A percentile compares a stretch with the other conserved stretches of the same genome.
Evolutionary conservation across 2,797 vertebrate genomes (phyloP).

Genomic region (Myotis planiceps): DNA sequence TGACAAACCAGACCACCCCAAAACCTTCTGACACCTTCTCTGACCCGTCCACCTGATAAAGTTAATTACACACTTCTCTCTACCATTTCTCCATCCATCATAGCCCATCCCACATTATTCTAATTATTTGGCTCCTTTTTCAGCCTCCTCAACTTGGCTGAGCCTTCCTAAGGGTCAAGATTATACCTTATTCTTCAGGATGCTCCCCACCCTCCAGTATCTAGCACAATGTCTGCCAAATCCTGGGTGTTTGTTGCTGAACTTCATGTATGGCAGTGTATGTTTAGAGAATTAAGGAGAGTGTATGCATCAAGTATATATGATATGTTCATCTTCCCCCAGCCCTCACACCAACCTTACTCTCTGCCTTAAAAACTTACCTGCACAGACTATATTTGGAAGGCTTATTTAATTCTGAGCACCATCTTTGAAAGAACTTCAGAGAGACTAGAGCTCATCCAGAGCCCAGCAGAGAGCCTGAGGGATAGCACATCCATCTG

Average conservation of each 20-base stretch:
- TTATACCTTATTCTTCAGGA: neutral
- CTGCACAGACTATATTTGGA: neutral
- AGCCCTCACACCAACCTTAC: neutral
- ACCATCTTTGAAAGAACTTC: neutral
- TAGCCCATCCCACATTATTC: neutral
- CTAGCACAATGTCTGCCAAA: neutral
- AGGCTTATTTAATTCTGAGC: neutral
- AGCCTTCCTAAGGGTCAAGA: neutral
- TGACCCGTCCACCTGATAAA: neutral
- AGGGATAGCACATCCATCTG: neutral
- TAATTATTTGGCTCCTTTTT: neutral
- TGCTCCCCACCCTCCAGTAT: neutral
- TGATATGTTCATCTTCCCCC: neutral
- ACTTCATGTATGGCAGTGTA: neutral
- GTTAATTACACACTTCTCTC: neutral
- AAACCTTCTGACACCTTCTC: neutral
- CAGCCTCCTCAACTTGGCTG: neutral
- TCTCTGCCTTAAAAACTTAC: neutral
- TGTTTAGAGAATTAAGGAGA: neutral
- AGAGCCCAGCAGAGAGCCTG: neutral
- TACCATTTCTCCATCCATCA: neutral
- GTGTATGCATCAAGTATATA: neutral
- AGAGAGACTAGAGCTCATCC: neutral
- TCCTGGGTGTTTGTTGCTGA: neutral
- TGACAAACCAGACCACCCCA: neutral